phyloP scores from a whole-genome alignment of 2,888 invertebrate genomes.

The Craniophora ligustri region DNA sequence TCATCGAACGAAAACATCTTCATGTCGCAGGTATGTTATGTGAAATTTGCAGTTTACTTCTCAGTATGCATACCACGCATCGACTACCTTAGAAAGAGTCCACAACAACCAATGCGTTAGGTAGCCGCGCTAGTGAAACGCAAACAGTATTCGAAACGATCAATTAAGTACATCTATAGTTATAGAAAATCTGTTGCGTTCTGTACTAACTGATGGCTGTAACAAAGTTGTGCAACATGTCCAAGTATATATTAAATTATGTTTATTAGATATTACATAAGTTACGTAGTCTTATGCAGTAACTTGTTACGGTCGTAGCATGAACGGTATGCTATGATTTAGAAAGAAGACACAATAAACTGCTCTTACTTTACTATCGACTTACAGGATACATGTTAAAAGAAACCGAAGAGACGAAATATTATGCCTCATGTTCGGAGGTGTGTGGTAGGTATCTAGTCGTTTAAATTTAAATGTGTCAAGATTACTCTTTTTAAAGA shows the following conservation, averaged over 20 bases:
- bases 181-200: slow-evolving; percentile 47
- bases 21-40: slow-evolving; percentile 54
- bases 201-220: slow-evolving; percentile 7
- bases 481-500: too few species aligned
- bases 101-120: slow-evolving; percentile 63
- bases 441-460: too few species aligned
- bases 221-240: slow-evolving; percentile 63
- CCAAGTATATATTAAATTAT: slow-evolving; percentile 55
- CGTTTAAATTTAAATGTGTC: too few species aligned
- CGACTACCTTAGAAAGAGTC: slow-evolving; percentile 64
- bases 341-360: too few species aligned
- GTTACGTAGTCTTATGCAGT: slow-evolving; percentile 40
- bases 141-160: slow-evolving; percentile 67
- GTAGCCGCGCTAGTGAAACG: slow-evolving; percentile 70
- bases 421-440: too few species aligned
- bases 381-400: too few species aligned
- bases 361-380: too few species aligned
- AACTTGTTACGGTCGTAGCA: too few species aligned
- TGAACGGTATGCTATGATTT: too few species aligned
- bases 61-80: slow-evolving; percentile 72
- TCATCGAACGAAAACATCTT: slow-evolving; percentile 16
- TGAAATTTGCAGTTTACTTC: slow-evolving; percentile 70
- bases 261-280: slow-evolving; percentile 35
- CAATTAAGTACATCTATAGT: slow-evolving; percentile 59
- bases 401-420: too few species aligned